A percentile compares a stretch with the other conserved stretches of the same genome.
phyloP scores from a whole-genome alignment of 2,113 vertebrate species.

The Cardinalis cardinalis region DNA sequence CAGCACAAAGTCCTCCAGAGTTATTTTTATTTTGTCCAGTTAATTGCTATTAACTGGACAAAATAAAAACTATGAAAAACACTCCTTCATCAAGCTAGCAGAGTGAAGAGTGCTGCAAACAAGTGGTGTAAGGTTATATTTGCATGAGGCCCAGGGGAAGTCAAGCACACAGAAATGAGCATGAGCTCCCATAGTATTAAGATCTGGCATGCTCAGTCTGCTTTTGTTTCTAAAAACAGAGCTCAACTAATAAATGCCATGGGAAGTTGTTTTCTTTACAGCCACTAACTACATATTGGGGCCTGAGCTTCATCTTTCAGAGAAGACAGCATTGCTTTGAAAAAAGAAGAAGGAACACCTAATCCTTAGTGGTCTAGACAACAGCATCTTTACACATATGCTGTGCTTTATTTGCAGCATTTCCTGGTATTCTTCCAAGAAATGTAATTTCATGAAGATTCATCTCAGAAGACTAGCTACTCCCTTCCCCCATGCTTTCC shows the following conservation, averaged over 20 bases:
- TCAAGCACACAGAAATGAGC: neutral
- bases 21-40: neutral
- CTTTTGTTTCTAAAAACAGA: neutral
- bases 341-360: constrained; percentile 48
- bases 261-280: neutral
- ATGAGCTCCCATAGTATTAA: neutral
- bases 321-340: neutral
- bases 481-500: constrained; percentile 1
- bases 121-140: neutral
- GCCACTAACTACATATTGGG: neutral
- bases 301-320: neutral
- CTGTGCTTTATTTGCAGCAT: constrained; percentile 39
- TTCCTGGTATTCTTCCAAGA: constrained; percentile 53
- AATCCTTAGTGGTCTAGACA: constrained; percentile 60
- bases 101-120: neutral
- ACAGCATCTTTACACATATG: constrained; percentile 32
- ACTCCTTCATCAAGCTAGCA: neutral
- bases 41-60: neutral
- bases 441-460: constrained; percentile 39
- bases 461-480: constrained; percentile 26
- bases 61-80: neutral
- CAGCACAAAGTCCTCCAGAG: neutral
- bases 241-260: neutral
- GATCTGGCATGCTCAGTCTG: neutral
- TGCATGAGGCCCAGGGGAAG: neutral